Percentiles rank a stretch among this genome's conserved stretches.
Conservation (phyloP, 2,797 vertebrate genomes). For the Danio albolineatus region DNA sequence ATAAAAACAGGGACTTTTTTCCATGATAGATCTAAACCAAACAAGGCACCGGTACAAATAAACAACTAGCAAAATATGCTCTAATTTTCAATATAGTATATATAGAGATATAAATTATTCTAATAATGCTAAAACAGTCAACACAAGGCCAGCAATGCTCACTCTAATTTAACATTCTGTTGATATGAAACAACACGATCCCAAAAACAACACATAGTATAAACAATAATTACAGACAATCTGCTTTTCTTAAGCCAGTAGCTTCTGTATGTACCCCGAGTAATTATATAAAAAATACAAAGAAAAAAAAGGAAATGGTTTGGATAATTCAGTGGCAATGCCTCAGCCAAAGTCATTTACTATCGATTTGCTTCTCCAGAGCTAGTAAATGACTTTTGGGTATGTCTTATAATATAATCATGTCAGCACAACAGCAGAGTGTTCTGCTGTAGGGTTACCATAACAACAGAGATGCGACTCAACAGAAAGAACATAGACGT, state of each 20-base stretch:
- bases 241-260: neutral
- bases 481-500: neutral
- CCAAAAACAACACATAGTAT: neutral
- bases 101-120: no score
- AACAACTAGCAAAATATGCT: no score
- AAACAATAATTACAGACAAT: constrained; percentile 23
- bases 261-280: neutral
- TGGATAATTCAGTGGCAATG: constrained; percentile 43
- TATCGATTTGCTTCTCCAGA: constrained; percentile 36
- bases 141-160: no score
- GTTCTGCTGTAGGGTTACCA: constrained; percentile 40
- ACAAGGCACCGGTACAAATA: no score
- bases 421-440: constrained; percentile 37
- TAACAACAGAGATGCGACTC: constrained; percentile 22
- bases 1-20: no score
- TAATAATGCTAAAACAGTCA: no score
- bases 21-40: no score
- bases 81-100: no score
- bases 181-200: neutral
- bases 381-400: constrained; percentile 32
- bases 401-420: constrained; percentile 36
- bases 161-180: neutral
- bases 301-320: neutral
- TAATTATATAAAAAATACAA: neutral
- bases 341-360: constrained; percentile 21